Evolutionary conservation across 1,140 invertebrate species (phyloP).

Genomic region (Orchesella cincta): DNA sequence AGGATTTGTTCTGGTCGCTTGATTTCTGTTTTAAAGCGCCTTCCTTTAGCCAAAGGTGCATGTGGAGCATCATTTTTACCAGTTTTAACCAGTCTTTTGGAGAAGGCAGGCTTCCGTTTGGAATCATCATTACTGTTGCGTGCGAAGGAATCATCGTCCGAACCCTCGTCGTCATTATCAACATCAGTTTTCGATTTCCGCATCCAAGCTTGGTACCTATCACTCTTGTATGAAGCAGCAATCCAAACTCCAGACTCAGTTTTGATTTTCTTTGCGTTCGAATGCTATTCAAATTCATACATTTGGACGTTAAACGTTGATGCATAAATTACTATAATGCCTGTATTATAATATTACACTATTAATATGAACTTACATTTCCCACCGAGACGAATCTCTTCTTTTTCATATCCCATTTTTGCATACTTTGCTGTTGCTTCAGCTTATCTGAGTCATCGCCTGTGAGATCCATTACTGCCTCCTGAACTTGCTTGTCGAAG

Average conservation of each 20-base stretch:
- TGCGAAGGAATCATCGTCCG: conserved; percentile 51
- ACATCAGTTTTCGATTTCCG: conserved; percentile 74
- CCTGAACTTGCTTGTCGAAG: conserved; percentile 72
- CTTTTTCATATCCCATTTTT: conserved; percentile 85
- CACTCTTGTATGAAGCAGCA: conserved; percentile 87
- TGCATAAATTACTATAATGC: too few species aligned
- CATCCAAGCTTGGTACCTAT: conserved; percentile 85
- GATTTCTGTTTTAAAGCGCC: conserved; percentile 60
- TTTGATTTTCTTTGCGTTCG: conserved; percentile 76
- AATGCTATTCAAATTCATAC: conserved; percentile 56
- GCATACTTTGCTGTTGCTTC: conserved; percentile 62
- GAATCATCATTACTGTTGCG: neutral
- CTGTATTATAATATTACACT: too few species aligned
- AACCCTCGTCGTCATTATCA: conserved; percentile 64
- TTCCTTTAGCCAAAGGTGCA: conserved; percentile 56
- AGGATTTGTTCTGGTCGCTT: conserved; percentile 71
- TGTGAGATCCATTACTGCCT: conserved; percentile 74
- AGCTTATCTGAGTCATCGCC: conserved; percentile 73
- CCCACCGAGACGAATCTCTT: conserved; percentile 85
- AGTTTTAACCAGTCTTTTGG: conserved; percentile 46
- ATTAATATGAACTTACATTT: conserved; percentile 56
- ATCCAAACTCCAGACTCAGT: conserved; percentile 95
- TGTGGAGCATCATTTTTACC: conserved; percentile 65
- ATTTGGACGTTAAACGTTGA: neutral
- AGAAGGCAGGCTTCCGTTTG: conserved; percentile 37